Evolutionary conservation across 1,140 invertebrate species (phyloP).

Genomic region (Aplysia californica): DNA sequence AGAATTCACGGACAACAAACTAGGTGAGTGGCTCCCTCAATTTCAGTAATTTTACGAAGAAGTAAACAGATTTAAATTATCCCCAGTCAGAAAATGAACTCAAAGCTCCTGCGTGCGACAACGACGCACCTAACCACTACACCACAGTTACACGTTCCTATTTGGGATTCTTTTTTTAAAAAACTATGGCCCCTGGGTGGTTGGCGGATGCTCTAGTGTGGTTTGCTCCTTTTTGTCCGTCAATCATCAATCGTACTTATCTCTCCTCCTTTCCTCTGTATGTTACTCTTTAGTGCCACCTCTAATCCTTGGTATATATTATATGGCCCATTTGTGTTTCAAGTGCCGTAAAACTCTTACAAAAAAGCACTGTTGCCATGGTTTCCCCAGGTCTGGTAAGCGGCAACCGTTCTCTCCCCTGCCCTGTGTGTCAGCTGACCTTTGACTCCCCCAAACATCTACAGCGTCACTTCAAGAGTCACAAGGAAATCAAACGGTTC

Average conservation of each 20-base stretch:
- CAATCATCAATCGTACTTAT: too few relatives aligned
- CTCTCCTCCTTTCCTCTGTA: too few relatives aligned
- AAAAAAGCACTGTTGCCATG: too few relatives aligned
- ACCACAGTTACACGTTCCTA: background rate
- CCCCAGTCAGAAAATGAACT: background rate
- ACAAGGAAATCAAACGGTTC: slow-evolving; percentile 98
- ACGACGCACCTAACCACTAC: background rate
- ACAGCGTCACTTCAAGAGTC: slow-evolving; percentile 99
- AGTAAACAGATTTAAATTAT: background rate
- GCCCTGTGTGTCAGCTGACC: slow-evolving; percentile 91
- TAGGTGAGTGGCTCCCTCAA: slow-evolving; percentile 7
- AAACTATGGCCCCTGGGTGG: background rate
- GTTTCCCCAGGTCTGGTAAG: slow-evolving; percentile 53
- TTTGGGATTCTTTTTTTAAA: background rate
- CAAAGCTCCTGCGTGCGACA: background rate
- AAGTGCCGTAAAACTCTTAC: too few relatives aligned
- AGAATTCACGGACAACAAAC: slow-evolving; percentile 6
- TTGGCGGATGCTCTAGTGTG: too few relatives aligned
- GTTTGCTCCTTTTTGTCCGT: too few relatives aligned
- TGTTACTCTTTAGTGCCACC: too few relatives aligned
- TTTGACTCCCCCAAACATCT: slow-evolving; percentile 95
- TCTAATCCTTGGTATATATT: too few relatives aligned
- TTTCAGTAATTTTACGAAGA: background rate
- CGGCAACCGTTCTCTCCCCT: slow-evolving; percentile 71
- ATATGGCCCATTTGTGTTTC: too few relatives aligned